Evolutionary conservation across 2,113 vertebrate genomes (phyloP), one percentile per base, ranked within the genome.

Genomic region (Rhizomys pruinosus): DNA sequence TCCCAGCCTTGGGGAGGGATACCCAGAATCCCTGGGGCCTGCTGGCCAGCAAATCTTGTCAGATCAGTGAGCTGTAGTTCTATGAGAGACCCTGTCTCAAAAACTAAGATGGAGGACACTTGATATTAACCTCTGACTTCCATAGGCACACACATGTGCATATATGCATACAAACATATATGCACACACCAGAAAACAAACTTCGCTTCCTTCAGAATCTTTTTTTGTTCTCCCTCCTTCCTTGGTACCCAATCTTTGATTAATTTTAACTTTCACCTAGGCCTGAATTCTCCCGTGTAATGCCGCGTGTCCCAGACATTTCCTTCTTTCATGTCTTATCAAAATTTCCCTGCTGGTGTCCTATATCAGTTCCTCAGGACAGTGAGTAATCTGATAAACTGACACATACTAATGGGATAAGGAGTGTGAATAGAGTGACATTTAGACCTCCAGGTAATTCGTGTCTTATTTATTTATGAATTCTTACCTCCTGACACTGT

Each of bases 371-470:
- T 69, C 82, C 84, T 90, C 63, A 52, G 81, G 93, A 94, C 81
- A 87, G 77, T 69, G 89, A 59, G 84, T 95, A 93, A 95, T 95
- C 96, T 90, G 87, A 94, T 95, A 82, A 94, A 71, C 74, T 57
- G 76, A 88, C 76, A 25, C 20, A 84, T 52, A 64, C 85, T 90
- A 96, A 93, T 74, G 89, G 82, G 87, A 92, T 88, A 89, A 96
- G 93, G 69, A 95, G 32, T 79, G 39, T 12, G 22, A 76, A 66
- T 47, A 19, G 29, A 52, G 79, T 29, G 59, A 94, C 77, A 19
- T 10, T 61, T 78, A 61, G 69, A 77, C 42, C 68, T 93, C 88
- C 71, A 74, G 92, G 37, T 89, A 68, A 84, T 87, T 90, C 57
- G 12, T 52, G 78, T 88, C 85, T 90, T 90, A 88, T 61, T 96